Evolutionary conservation across 2,797 vertebrate genomes (phyloP).

Genomic region (Chloroceryle inda): DNA sequence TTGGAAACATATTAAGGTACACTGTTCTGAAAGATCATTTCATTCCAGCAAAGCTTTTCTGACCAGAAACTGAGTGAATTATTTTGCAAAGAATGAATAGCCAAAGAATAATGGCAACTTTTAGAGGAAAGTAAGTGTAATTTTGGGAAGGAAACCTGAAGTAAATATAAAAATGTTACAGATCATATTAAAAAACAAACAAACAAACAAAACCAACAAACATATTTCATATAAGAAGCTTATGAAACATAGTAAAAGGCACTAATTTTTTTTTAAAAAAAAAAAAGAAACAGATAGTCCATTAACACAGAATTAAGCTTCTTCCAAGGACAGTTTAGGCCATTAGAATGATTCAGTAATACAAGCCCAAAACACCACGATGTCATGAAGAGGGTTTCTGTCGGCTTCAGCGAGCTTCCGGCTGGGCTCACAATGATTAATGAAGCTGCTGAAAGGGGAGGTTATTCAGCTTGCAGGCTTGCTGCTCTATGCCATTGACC

Average conservation of each 20-base stretch:
- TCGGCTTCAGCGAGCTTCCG: not conserved
- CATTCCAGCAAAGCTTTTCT: constrained; percentile 32
- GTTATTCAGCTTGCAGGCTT: not conserved
- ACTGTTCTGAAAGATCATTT: constrained; percentile 54
- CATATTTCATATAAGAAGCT: not conserved
- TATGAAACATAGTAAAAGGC: not conserved
- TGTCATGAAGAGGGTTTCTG: constrained; percentile 15
- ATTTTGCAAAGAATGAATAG: not conserved
- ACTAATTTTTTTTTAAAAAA: constrained; percentile 25
- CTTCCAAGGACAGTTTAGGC: constrained; percentile 11
- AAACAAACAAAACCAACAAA: not conserved
- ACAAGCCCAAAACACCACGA: not conserved
- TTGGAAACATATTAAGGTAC: constrained; percentile 48
- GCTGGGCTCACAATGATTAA: not conserved
- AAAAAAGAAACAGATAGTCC: constrained; percentile 19
- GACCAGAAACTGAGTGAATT: not conserved
- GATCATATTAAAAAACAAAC: not conserved
- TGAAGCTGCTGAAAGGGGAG: not conserved
- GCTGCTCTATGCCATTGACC: not conserved
- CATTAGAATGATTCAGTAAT: not conserved
- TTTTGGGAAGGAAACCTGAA: not conserved
- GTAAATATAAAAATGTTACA: not conserved
- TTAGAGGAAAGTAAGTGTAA: not conserved
- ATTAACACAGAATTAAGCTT: constrained; percentile 10
- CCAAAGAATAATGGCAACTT: constrained; percentile 6